Percentiles rank a stretch among this genome's conserved stretches.
Evolutionary conservation across 2,113 vertebrate species (phyloP).

Genomic region (Gnathonemus echidnorhynchus): DNA sequence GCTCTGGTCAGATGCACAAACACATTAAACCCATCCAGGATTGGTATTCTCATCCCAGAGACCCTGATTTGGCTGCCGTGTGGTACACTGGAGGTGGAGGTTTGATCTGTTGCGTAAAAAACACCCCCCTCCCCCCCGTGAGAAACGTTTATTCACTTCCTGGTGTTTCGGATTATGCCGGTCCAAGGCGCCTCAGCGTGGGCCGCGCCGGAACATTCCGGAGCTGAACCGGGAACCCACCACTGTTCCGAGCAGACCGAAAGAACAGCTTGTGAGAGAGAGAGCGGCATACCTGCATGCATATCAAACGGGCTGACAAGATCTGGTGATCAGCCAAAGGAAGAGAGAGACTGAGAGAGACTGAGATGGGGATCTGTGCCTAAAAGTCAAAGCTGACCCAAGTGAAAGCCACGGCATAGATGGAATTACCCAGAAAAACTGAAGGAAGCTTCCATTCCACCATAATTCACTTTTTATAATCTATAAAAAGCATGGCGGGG

Average conservation of each 20-base stretch:
- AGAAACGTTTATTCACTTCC: background rate
- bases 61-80: background rate
- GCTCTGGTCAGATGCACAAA: background rate
- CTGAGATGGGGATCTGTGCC: constrained; percentile 34
- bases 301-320: background rate
- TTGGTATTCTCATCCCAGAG: background rate
- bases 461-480: background rate
- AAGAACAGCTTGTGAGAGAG: constrained; percentile 13
- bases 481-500: background rate
- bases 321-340: background rate
- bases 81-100: background rate
- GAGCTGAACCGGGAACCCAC: background rate
- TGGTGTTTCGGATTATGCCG: background rate
- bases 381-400: background rate
- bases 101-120: background rate
- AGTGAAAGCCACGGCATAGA: background rate
- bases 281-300: background rate
- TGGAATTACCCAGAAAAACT: background rate
- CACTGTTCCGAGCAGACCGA: background rate
- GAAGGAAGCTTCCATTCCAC: background rate
- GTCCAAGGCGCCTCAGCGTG: background rate
- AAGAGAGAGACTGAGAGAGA: constrained; percentile 12
- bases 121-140: background rate
- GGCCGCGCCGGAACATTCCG: background rate
- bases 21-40: background rate